Percentiles rank a stretch among this genome's conserved stretches.
Conservation (phyloP, 2,113 vertebrate species). For the Ellobius talpinus region DNA sequence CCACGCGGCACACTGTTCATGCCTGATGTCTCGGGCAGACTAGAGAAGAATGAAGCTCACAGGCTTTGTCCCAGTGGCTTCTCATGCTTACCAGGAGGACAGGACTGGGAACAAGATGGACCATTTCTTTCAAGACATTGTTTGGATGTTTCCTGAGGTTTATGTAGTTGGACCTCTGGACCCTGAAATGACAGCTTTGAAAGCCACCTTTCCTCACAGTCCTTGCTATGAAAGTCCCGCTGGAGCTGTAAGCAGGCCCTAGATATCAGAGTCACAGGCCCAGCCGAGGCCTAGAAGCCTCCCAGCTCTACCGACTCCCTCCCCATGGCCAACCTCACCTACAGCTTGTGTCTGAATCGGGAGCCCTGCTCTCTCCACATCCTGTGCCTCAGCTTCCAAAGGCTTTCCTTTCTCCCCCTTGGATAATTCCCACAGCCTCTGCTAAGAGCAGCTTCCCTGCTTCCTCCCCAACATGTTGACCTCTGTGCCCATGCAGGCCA, state of each 20-base stretch:
- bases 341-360: rapidly evolving
- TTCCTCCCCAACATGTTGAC: not conserved
- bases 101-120: not conserved
- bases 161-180: not conserved
- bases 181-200: not conserved
- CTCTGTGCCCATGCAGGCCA: rapidly evolving
- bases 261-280: not conserved
- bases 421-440: not conserved
- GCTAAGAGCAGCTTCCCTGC: no score
- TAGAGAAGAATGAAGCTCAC: not conserved
- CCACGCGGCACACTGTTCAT: no score
- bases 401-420: not conserved
- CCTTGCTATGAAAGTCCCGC: not conserved
- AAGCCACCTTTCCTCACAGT: not conserved
- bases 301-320: not conserved
- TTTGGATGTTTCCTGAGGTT: not conserved
- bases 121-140: not conserved
- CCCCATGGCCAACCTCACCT: not conserved
- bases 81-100: not conserved
- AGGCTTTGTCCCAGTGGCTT: not conserved
- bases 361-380: not conserved
- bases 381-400: not conserved
- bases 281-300: not conserved
- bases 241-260: not conserved
- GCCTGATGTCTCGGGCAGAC: not conserved